Evolutionary conservation across 2,113 vertebrate species (phyloP).

Genomic region (Ceyx melanurus): DNA sequence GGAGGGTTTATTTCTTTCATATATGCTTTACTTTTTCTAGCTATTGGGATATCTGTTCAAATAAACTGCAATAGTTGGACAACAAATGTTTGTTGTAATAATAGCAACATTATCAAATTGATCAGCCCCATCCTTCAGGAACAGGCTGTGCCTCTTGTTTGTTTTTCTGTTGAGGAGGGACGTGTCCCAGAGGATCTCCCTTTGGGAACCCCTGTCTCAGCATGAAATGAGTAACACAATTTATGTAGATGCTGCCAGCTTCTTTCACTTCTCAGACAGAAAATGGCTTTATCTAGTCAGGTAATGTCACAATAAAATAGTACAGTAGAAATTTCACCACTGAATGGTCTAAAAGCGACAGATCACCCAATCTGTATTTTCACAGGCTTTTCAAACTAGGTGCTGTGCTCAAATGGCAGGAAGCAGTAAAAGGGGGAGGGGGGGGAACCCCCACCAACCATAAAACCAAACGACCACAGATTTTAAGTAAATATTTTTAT

Average conservation of each 20-base stretch:
- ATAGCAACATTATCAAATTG: slow-evolving; percentile 57
- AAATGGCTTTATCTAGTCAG: slow-evolving; percentile 69
- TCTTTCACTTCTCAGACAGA: slow-evolving; percentile 48
- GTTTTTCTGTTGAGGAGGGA: slow-evolving; percentile 62
- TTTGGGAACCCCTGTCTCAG: slow-evolving; percentile 75
- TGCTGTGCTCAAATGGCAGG: background rate
- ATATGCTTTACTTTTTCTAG: slow-evolving; percentile 12
- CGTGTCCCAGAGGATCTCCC: slow-evolving; percentile 67
- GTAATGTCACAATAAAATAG: slow-evolving; percentile 60
- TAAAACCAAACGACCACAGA: background rate
- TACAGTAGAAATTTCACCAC: slow-evolving; percentile 61
- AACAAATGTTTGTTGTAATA: slow-evolving; percentile 62
- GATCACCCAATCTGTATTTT: slow-evolving; percentile 45
- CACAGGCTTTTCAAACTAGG: background rate
- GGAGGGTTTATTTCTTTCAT: slow-evolving; percentile 22
- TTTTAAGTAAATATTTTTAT: background rate
- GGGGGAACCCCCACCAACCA: rapidly evolving
- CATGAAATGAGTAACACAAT: slow-evolving; percentile 63
- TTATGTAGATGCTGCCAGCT: slow-evolving; percentile 59
- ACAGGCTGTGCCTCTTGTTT: slow-evolving; percentile 47
- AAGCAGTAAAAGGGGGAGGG: background rate
- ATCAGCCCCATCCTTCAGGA: slow-evolving; percentile 67
- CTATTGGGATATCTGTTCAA: slow-evolving; percentile 38
- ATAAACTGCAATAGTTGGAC: slow-evolving; percentile 27
- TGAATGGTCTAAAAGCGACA: slow-evolving; percentile 57